A percentile compares a stretch with the other conserved stretches of the same genome.
Evolutionary conservation across 2,113 vertebrate genomes (phyloP).

Genomic region (Corythornis vintsioides): DNA sequence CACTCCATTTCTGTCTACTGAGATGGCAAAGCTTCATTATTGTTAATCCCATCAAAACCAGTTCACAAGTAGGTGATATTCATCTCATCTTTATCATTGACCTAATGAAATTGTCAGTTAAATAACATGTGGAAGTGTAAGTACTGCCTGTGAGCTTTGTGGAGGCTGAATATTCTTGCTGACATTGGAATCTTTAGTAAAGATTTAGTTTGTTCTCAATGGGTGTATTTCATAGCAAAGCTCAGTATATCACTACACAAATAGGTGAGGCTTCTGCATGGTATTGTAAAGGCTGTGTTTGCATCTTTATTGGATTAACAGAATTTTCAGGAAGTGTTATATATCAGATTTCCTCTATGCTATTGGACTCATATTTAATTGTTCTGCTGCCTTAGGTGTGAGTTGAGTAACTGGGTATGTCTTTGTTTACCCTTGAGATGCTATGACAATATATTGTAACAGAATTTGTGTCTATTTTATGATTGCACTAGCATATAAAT

Average conservation of each 20-base stretch:
- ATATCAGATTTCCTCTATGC: background rate
- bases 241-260: background rate
- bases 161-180: background rate
- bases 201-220: background rate
- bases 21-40: background rate
- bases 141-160: background rate
- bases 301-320: background rate
- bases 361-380: background rate
- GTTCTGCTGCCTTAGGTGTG: background rate
- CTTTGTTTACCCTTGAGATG: constrained; percentile 37
- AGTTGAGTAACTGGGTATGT: background rate
- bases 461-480: constrained; percentile 20
- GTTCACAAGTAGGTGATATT: background rate
- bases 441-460: background rate
- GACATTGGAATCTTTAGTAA: background rate
- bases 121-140: background rate
- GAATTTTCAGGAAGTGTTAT: background rate
- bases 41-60: background rate
- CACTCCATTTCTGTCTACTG: background rate
- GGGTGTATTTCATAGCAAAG: background rate
- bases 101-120: background rate
- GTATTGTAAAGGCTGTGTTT: background rate
- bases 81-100: background rate
- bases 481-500: constrained; percentile 19
- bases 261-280: background rate